phyloP scores from a whole-genome alignment of 1,140 invertebrate species.

The Orius laevigatus region DNA sequence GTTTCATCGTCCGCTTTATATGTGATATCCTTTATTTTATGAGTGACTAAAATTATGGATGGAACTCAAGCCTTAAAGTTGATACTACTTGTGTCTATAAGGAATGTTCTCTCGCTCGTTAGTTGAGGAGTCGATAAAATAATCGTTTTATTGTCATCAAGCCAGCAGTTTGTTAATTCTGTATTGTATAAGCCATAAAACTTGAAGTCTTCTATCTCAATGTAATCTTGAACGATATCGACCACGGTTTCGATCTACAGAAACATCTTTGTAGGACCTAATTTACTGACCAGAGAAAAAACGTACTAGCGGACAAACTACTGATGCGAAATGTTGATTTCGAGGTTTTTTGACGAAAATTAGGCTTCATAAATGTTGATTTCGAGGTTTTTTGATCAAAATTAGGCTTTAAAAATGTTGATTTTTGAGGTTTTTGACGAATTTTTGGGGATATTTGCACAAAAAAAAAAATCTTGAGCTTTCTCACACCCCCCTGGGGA shows the following conservation, averaged over 20 bases:
- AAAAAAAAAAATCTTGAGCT: too few species aligned
- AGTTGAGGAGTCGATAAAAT: constrained; percentile 47
- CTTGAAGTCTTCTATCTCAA: constrained; percentile 27
- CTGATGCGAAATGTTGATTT: too few species aligned
- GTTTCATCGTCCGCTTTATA: constrained; percentile 20
- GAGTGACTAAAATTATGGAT: not conserved
- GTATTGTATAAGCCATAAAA: constrained; percentile 47
- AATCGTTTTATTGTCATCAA: constrained; percentile 38
- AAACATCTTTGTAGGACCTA: too few species aligned
- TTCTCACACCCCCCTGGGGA: too few species aligned
- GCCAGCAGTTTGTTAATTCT: constrained; percentile 41
- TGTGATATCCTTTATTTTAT: constrained; percentile 29
- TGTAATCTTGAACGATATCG: constrained; percentile 27
- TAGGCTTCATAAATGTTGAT: too few species aligned
- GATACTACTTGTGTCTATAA: constrained; percentile 39
- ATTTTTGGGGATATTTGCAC: too few species aligned
- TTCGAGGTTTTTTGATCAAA: too few species aligned
- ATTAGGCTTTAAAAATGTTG: too few species aligned
- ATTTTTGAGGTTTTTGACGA: too few species aligned
- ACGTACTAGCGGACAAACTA: too few species aligned
- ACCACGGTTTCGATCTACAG: constrained; percentile 5
- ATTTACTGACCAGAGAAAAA: too few species aligned
- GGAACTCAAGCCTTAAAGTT: not conserved
- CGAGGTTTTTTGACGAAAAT: too few species aligned
- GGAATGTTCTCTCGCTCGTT: constrained; percentile 38